Base-by-base conservation (phyloP, 2,888 invertebrate genomes). In the Epirrhoe alternata region DNA sequence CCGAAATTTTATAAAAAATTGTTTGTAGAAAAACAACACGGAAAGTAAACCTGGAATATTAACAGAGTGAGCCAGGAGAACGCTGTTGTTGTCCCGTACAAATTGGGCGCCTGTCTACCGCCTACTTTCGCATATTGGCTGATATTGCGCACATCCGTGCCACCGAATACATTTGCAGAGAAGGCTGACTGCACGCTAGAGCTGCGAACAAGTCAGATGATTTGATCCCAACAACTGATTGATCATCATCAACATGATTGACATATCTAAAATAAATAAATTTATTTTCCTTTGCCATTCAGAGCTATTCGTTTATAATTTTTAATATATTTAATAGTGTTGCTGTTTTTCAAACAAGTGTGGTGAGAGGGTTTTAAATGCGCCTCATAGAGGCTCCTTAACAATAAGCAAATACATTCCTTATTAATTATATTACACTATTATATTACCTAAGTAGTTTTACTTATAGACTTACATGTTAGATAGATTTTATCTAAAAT, bases 41-140 rank as follows among this genome's bases (percentile, higher is more conserved):
- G 12, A 12, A 58, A 59, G 14, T 51, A 59, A 58, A 62, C n/a
- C 16, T 50, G 70, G 55, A 74, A 73, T 76, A 75, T 77, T 58
- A 78, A 79, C 70, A 72, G 74, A 78, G 55, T 47, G 51, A 33
- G 74, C 75, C 78, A 78, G 71, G 70, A 70, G 69, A 60, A 71
- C 74, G 78, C 72, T 74, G 76, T 75, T 77, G 78, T 76, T 80
- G 80, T 80, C 80, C 79, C 77, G 74, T 78, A 81, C 82, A 87
- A 87, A 87, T 88, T 87, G 87, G 85, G 80, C 84, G 84, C 80
- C 84, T 83, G 80, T 83, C 80, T 77, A 74, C 74, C 73, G 75
- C 76, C 77, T 78, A 73, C 83, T 81, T 81, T 84, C 84, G 73
- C 82, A 86, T 87, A 86, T 87, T 84, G 86, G 82, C 82, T 77